Percentiles rank a stretch among this genome's conserved stretches.
phyloP scores from a whole-genome alignment of 2,888 invertebrate species.

The Ecdyonurus torrentis region DNA sequence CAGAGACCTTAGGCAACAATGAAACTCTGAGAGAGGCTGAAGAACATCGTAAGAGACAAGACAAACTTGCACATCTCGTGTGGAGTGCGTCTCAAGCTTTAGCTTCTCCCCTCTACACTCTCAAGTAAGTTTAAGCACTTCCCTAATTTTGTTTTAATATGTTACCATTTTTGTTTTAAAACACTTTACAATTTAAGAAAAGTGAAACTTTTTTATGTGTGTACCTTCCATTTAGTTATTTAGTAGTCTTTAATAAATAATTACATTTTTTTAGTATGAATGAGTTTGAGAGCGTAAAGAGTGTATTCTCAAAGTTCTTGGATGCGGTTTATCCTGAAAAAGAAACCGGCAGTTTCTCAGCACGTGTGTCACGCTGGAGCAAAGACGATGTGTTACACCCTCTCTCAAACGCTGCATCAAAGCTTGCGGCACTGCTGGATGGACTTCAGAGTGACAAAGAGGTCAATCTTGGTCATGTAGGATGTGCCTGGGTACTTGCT shows the following conservation, averaged over 20 bases:
- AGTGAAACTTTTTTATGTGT: too few species aligned
- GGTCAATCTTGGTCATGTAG: slow-evolving; percentile 2
- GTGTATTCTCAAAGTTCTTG: neutral
- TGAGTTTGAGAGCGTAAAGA: neutral
- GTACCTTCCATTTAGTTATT: too few species aligned
- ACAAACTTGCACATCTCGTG: neutral
- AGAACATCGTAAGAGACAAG: slow-evolving; percentile 14
- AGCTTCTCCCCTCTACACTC: slow-evolving; percentile 1
- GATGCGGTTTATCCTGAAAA: neutral
- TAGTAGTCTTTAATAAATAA: too few species aligned
- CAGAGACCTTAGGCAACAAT: slow-evolving; percentile 13
- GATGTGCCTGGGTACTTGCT: slow-evolving; percentile 23
- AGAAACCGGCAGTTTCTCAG: neutral
- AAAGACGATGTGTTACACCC: neutral
- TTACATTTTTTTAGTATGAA: neutral
- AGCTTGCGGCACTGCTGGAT: neutral
- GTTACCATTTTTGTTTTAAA: too few species aligned
- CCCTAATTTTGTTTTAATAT: too few species aligned
- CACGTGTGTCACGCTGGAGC: neutral
- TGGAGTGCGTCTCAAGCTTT: slow-evolving; percentile 1
- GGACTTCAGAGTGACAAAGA: neutral
- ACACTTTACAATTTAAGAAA: too few species aligned
- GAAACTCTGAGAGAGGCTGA: slow-evolving; percentile 15
- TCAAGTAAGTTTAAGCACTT: too few species aligned
- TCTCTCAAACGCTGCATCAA: neutral